Conservation (phyloP, 2,888 invertebrate species). For the Neoitamus cyanurus region DNA sequence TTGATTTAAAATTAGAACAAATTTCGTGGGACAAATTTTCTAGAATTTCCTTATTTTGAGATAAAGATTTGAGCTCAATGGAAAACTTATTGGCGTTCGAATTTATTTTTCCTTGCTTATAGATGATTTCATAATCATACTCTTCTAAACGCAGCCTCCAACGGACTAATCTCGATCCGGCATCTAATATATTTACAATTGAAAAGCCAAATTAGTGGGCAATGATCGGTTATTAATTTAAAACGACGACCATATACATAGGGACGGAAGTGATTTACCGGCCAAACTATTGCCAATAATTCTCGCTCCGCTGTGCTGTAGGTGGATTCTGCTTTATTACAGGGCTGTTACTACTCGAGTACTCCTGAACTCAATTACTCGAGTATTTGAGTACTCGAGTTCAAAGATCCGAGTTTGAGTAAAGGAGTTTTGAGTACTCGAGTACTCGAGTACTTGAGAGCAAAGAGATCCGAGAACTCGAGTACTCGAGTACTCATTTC, state of each 20-base stretch:
- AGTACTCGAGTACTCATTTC: too few relatives aligned
- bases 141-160: constrained; percentile 57
- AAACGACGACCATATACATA: constrained; percentile 58
- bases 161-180: constrained; percentile 53
- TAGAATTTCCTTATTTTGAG: neutral
- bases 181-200: constrained; percentile 55
- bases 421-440: too few relatives aligned
- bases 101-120: constrained; percentile 56
- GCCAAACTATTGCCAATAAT: constrained; percentile 54
- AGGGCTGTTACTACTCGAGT: too few relatives aligned
- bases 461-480: too few relatives aligned
- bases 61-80: neutral
- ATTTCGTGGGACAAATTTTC: constrained; percentile 39
- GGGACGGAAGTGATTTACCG: constrained; percentile 54
- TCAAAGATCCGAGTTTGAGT: too few relatives aligned
- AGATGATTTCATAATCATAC: constrained; percentile 56
- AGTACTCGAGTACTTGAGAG: too few relatives aligned
- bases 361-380: too few relatives aligned
- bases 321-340: constrained; percentile 53
- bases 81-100: constrained; percentile 54
- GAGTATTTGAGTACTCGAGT: too few relatives aligned
- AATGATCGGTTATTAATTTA: constrained; percentile 57
- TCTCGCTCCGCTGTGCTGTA: constrained; percentile 55
- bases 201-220: constrained; percentile 55
- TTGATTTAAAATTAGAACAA: constrained; percentile 43